Evolutionary conservation across 2,888 invertebrate genomes (phyloP).

Genomic region (Caenorhabditis panamensis): DNA sequence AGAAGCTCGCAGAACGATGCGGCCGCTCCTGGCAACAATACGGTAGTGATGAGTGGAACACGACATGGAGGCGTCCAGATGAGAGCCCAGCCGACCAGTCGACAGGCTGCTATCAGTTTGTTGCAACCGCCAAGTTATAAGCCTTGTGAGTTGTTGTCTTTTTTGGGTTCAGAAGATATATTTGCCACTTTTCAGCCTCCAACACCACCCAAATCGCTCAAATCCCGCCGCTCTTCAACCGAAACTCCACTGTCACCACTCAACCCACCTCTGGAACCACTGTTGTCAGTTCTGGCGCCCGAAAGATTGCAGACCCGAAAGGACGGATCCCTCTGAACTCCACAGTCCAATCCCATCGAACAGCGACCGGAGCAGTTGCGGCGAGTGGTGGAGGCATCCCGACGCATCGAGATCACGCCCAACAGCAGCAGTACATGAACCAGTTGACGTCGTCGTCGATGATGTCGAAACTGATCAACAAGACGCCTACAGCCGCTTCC

Average conservation of each 20-base stretch:
- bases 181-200: conserved; percentile 49
- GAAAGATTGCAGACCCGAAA: conserved; percentile 67
- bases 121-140: conserved; percentile 59
- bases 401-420: conserved; percentile 48
- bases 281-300: conserved; percentile 47
- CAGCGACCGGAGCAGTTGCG: conserved; percentile 58
- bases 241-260: conserved; percentile 38
- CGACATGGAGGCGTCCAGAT: conserved; percentile 65
- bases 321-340: conserved; percentile 67
- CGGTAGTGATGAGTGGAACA: conserved; percentile 59
- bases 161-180: background rate
- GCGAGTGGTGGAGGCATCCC: conserved; percentile 58
- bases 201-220: conserved; percentile 53
- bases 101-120: conserved; percentile 51
- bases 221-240: conserved; percentile 58
- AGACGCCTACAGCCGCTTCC: conserved; percentile 27
- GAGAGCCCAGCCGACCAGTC: conserved; percentile 63
- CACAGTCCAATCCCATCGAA: conserved; percentile 46
- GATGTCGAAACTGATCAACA: conserved; percentile 59
- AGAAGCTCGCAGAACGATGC: conserved; percentile 67
- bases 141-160: conserved; percentile 29
- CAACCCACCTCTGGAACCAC: conserved; percentile 44
- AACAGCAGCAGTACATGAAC: conserved; percentile 55
- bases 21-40: conserved; percentile 15
- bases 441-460: conserved; percentile 61